phyloP scores from a whole-genome alignment of 2,797 vertebrate genomes.

The Peromyscus nudipes region DNA sequence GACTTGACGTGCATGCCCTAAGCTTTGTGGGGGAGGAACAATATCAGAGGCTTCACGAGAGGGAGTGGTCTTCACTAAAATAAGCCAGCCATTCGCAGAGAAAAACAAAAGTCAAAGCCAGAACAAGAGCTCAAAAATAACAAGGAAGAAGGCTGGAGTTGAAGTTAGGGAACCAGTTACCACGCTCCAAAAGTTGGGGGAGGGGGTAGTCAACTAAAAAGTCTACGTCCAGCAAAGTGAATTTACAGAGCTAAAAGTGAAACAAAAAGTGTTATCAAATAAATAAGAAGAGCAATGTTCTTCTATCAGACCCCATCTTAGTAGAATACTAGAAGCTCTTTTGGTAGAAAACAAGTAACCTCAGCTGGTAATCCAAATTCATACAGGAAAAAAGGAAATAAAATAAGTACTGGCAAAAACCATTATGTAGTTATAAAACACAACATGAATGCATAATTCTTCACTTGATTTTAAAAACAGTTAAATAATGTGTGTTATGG shows the following conservation, averaged over 20 bases:
- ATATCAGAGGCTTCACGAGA: not conserved
- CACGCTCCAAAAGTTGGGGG: not conserved
- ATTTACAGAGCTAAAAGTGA: not conserved
- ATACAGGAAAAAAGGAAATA: not conserved
- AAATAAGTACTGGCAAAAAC: not conserved
- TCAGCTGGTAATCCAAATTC: not conserved
- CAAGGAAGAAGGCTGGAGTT: not conserved
- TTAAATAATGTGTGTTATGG: not conserved
- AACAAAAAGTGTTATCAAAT: not conserved
- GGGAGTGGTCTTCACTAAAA: not conserved
- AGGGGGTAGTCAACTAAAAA: not conserved
- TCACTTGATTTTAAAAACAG: not conserved
- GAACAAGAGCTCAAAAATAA: not conserved
- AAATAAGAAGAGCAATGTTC: slow-evolving; percentile 16
- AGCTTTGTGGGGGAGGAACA: not conserved
- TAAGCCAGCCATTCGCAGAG: not conserved
- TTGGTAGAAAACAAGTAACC: not conserved
- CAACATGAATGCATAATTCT: not conserved
- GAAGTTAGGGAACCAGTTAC: not conserved
- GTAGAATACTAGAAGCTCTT: not conserved
- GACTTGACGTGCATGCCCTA: not conserved
- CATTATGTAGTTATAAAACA: not conserved
- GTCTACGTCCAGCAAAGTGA: not conserved
- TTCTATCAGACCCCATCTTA: not conserved
- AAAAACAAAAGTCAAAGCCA: not conserved